Evolutionary conservation across 2,113 vertebrate genomes (phyloP).

Genomic region (Heliornis fulica): DNA sequence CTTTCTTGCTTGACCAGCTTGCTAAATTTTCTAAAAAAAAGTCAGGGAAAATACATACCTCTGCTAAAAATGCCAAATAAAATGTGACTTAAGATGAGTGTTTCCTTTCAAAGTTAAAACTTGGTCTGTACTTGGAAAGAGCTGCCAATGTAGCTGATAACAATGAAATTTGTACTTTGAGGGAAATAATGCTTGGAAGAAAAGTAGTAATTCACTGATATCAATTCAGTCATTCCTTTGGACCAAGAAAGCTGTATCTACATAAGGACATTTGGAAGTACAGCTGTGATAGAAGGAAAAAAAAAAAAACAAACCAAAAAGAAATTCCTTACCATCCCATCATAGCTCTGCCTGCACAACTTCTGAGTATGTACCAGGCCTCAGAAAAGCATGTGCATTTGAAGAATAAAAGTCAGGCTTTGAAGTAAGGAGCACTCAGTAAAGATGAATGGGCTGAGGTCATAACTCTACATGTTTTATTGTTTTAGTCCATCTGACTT

Average conservation of each 20-base stretch:
- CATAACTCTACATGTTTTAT: constrained; percentile 56
- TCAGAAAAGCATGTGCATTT: background rate
- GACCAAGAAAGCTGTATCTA: background rate
- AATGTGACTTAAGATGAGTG: background rate
- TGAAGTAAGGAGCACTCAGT: constrained; percentile 32
- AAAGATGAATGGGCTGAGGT: constrained; percentile 54
- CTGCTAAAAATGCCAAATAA: background rate
- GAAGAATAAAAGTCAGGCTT: constrained; percentile 21
- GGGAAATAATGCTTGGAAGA: background rate
- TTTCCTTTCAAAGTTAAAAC: background rate
- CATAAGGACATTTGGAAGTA: background rate
- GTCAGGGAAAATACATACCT: background rate
- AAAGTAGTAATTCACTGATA: background rate
- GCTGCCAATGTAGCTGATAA: background rate
- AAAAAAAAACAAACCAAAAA: background rate
- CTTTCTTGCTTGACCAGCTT: background rate
- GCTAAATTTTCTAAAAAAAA: background rate
- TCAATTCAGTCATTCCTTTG: background rate
- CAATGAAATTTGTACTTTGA: background rate
- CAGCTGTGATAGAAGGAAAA: background rate
- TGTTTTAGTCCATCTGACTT: constrained; percentile 56
- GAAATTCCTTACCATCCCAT: background rate
- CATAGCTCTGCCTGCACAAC: background rate
- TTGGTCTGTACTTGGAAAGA: background rate
- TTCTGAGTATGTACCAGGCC: background rate